Conservation (phyloP, 1,140 invertebrate species). For the Heterodera schachtii region DNA sequence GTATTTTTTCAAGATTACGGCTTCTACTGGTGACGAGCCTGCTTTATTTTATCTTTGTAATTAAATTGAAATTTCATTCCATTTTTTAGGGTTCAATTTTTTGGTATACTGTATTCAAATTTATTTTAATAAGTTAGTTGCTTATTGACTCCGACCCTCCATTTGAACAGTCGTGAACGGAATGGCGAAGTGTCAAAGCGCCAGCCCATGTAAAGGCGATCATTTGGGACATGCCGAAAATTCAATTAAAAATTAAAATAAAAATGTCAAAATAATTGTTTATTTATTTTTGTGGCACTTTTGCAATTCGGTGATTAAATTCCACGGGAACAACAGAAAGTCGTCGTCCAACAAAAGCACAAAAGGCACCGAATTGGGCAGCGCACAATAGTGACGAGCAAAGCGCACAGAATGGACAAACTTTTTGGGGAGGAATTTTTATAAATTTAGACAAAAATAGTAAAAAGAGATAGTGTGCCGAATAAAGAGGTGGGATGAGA, state of each 20-base stretch:
- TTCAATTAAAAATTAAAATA: too few species aligned
- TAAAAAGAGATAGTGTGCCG: too few species aligned
- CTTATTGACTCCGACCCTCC: conserved; percentile 40
- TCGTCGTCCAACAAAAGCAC: conserved; percentile 60
- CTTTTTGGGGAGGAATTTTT: conserved; percentile 23
- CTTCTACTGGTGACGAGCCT: too few species aligned
- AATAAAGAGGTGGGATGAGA: too few species aligned
- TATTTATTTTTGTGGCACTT: background rate
- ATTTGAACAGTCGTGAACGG: conserved; percentile 52
- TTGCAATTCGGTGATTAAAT: conserved; percentile 44
- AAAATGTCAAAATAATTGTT: too few species aligned
- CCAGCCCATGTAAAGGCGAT: conserved; percentile 55
- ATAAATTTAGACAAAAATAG: too few species aligned
- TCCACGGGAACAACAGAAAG: conserved; percentile 51
- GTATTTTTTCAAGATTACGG: too few species aligned
- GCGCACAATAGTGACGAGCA: conserved; percentile 44
- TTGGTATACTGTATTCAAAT: too few species aligned
- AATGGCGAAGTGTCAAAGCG: conserved; percentile 59
- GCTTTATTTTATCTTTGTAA: too few species aligned
- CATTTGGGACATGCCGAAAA: conserved; percentile 22
- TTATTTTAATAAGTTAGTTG: background rate
- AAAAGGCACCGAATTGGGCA: conserved; percentile 38
- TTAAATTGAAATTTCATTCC: too few species aligned
- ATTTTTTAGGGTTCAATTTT: too few species aligned
- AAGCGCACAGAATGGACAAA: conserved; percentile 48